A percentile compares a stretch with the other conserved stretches of the same genome.
These are phyloP conservation scores for Stenodema calcarata DNA, from an alignment of 2,888 invertebrate genomes.

Conservation along the genomic window DNA sequence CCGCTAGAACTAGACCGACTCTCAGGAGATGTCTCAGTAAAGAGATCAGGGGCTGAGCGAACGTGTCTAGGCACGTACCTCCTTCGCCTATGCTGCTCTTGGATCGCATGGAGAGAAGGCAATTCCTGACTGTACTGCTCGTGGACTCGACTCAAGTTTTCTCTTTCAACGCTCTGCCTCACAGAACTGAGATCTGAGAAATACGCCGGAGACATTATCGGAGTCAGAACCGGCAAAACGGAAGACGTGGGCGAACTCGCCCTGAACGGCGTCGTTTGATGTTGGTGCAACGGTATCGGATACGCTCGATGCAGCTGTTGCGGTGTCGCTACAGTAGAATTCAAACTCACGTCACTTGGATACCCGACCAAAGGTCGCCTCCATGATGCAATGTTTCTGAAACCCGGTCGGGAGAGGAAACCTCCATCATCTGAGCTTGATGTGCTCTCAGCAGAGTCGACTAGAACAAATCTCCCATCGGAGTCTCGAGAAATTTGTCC, in stretches of 20 bases:
- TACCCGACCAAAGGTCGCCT: conserved; percentile 70
- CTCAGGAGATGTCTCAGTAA: conserved; percentile 80
- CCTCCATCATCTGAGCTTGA: conserved; percentile 83
- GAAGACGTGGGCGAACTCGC: conserved; percentile 69
- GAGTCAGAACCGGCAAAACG: conserved; percentile 71
- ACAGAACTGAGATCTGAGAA: conserved; percentile 89
- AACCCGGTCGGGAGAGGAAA: conserved; percentile 71
- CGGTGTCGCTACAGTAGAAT: conserved; percentile 63
- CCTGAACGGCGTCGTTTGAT: conserved; percentile 63
- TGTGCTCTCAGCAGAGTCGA: conserved; percentile 66
- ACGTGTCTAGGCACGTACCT: conserved; percentile 71
- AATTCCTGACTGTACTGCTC: conserved; percentile 76
- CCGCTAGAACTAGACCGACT: conserved; percentile 88
- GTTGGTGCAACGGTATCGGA: conserved; percentile 59
- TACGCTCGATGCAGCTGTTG: conserved; percentile 22
- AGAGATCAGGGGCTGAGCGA: conserved; percentile 69
- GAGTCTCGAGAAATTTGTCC: conserved; percentile 75
- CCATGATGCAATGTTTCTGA: conserved; percentile 68
- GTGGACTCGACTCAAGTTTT: conserved; percentile 68
- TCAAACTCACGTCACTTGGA: conserved; percentile 73
- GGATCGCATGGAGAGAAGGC: conserved; percentile 74
- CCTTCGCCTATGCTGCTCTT: conserved; percentile 69
- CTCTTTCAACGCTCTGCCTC: conserved; percentile 69
- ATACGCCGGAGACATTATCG: conserved; percentile 72
- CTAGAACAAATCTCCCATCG: conserved; percentile 77